Evolutionary conservation across 2,113 vertebrate genomes (phyloP), one percentile per base, ranked within the genome.

Genomic region (Daphoenositta chrysoptera): DNA sequence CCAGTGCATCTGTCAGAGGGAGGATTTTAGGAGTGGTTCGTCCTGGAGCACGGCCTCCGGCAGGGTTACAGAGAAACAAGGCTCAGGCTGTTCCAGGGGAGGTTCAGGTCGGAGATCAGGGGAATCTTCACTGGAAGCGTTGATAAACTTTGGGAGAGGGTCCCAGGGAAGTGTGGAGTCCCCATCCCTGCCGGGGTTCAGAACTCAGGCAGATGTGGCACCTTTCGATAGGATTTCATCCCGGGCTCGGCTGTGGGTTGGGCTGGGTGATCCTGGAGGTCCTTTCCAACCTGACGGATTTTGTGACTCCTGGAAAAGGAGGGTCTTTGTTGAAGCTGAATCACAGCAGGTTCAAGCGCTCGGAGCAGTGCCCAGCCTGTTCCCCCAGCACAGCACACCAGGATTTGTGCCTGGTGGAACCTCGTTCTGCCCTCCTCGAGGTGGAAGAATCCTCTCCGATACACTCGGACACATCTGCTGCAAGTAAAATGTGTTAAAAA

Each of bases 41-140:
- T 48, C 6, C 31, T 4, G 14, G 15, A 44, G 37, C 64, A 42
- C 39, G 66, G 42, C n/a, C 33, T 40, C 40, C 51, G 8, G 4
- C 53, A 68, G 73, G 6, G 50, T 42, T 37, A 4, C 13, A 37
- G 39, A 45, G 45, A 35, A 68, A 8, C 22, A 15, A 14, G 14
- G 48, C 66, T 27, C 31, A 15, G 22, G 14, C 1, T 22, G 31
- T 26, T 48, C 23, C 48, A 21, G 48, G 42, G 26, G 11, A 35
- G 17, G 21, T 0, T 21, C 35, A 35, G 57, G 4, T 7, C 44
- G 66, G 66, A 0, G 18, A 8, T 33, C 7, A 11, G 18, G 35
- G 51, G 15, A 27, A 27, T n/a, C n/a, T 23, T 7, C 50, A 7
- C 42, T 65, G 57, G 10, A 21, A 14, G 57, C 35, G 51, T 3